Evolutionary conservation across 2,797 vertebrate genomes (phyloP).

Genomic region (Adrianichthys oophorus): DNA sequence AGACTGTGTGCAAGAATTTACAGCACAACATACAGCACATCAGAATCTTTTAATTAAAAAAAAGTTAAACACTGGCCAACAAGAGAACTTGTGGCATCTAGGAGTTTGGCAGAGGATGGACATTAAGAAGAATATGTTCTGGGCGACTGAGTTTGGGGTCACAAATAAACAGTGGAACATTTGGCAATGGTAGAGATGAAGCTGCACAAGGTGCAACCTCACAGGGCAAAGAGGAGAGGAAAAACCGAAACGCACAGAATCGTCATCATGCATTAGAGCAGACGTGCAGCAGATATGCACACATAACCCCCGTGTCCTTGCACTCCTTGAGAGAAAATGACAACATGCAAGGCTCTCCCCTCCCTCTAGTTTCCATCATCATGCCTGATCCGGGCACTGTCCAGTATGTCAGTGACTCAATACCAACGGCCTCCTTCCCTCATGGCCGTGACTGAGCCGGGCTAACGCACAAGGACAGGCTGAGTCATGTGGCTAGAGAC

Average conservation of each 20-base stretch:
- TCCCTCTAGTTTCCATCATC: slow-evolving; percentile 15
- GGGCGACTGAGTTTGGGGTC: background rate
- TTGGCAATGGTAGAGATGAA: background rate
- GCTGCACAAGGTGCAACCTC: slow-evolving; percentile 1
- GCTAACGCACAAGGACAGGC: slow-evolving; percentile 70
- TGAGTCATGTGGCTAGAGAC: slow-evolving; percentile 72
- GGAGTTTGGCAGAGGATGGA: too few species aligned
- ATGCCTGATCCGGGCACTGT: slow-evolving; percentile 52
- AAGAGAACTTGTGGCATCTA: too few species aligned
- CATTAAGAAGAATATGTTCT: too few species aligned
- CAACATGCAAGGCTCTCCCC: slow-evolving; percentile 24
- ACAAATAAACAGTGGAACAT: background rate
- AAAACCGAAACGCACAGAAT: slow-evolving; percentile 1
- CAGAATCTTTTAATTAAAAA: too few species aligned
- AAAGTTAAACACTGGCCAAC: too few species aligned
- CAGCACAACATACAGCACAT: too few species aligned
- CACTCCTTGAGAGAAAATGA: slow-evolving; percentile 34
- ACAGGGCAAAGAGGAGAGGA: background rate
- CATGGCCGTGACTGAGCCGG: slow-evolving; percentile 60
- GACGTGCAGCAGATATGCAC: slow-evolving; percentile 13
- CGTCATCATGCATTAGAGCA: slow-evolving; percentile 18
- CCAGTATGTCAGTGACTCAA: slow-evolving; percentile 72
- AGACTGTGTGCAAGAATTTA: too few species aligned
- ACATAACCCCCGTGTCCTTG: slow-evolving; percentile 3
- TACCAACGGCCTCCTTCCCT: slow-evolving; percentile 62